Evolutionary conservation across 1,140 invertebrate species (phyloP), one percentile per base, ranked within the genome.

Genomic region (Choristoneura fumiferana): DNA sequence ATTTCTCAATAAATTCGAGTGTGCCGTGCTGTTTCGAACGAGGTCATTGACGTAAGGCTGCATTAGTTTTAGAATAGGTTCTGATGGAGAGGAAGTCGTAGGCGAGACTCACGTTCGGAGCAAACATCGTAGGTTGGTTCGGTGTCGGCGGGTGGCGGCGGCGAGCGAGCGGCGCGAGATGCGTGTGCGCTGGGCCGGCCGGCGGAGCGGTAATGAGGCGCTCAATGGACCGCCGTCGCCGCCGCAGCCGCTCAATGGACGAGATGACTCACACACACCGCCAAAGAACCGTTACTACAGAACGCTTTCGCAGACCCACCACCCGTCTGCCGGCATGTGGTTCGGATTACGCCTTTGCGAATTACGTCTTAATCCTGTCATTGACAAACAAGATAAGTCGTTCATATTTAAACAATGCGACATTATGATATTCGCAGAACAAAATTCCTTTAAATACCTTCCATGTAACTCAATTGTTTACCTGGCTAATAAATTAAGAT

Each of bases 211-310:
- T 84, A 88, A 85, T 89, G 86, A 86, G 43, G 72, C 82, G 78
- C 74, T 52, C 38, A 49, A 39, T 35, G 70, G 75, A 65, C 59
- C 81, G 84, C 78, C 84, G 84, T 84, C 81, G 80, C 78, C 81
- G 77, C 45, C 45, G 76, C 45, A 35, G 76, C 69, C 74, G 73
- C 84, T 89, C 83, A 89, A 87, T 89, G 86, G 84, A 86, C 76
- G 73, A 76, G 77, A 78, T 89, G 84, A 89, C 77, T 89, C 86
- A 89, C 77, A 71, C 78, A 75, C 78, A 84, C 78, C 81, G 57
- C 66, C 83, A 86, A 62, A 86, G 84, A 88, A 71, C 73, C 72
- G 71, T 78, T 79, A 83, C 78, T 77, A 79, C 62, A 62, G 65
- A 54, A 58, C 74, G 35, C 39, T 40, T 17, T 55, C 62, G 58